These are phyloP conservation scores for Atlantisia rogersi DNA, from an alignment of 2,113 vertebrate genomes.

Conservation along the genomic window DNA sequence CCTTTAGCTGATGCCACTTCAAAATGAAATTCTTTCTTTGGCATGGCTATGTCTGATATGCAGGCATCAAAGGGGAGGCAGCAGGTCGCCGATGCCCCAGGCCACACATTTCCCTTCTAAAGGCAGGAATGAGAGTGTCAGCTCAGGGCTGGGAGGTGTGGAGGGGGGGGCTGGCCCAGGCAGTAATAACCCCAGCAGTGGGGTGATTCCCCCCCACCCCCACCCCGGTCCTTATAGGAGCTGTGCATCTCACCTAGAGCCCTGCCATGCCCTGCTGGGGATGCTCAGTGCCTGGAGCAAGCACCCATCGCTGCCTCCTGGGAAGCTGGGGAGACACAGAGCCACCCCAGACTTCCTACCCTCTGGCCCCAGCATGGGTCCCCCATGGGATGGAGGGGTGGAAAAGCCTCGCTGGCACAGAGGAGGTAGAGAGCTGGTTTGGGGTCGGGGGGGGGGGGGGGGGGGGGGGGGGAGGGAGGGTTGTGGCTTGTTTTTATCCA, in stretches of 20 bases:
- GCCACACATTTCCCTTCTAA: slow-evolving; percentile 73
- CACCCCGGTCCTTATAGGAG: rapidly evolving
- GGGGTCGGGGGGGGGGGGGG: too few species aligned
- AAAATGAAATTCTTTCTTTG: slow-evolving; percentile 88
- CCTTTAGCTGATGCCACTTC: slow-evolving; percentile 84
- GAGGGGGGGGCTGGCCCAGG: not conserved
- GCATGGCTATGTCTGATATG: slow-evolving; percentile 81
- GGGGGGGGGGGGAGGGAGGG: too few species aligned
- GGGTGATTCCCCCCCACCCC: not conserved
- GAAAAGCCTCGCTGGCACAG: not conserved
- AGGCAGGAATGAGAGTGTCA: slow-evolving; percentile 63
- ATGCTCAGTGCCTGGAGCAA: rapidly evolving
- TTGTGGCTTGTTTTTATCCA: not conserved
- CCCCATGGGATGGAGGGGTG: not conserved
- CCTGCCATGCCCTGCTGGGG: rapidly evolving
- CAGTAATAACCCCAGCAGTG: not conserved
- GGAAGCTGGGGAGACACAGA: not conserved
- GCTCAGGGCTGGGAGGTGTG: not conserved
- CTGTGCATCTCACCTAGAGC: not conserved
- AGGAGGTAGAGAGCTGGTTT: not conserved
- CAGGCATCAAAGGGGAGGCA: slow-evolving; percentile 86
- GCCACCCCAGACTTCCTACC: not conserved
- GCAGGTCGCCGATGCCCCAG: slow-evolving; percentile 69
- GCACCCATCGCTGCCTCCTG: not conserved
- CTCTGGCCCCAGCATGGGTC: not conserved